Conservation (phyloP, 92 coral and sea anemone species). For the Epizoanthus scotinus region DNA sequence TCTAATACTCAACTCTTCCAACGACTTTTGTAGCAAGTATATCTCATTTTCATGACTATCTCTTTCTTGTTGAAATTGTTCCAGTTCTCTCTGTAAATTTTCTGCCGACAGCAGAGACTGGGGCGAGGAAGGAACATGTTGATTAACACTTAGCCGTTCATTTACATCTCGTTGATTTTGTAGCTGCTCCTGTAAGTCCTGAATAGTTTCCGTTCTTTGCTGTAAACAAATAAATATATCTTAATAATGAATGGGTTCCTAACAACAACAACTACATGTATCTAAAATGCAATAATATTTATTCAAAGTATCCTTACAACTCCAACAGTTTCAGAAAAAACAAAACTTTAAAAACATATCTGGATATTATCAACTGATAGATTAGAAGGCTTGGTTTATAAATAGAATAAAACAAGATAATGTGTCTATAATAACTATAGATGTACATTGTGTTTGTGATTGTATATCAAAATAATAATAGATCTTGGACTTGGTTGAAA, state of each 20-base stretch:
- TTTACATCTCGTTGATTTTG: conserved; percentile 50
- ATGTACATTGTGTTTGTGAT: no score
- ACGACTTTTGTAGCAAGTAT: conserved; percentile 76
- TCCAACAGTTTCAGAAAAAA: no score
- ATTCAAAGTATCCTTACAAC: no score
- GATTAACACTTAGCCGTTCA: conserved; percentile 43
- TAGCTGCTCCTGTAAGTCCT: conserved; percentile 77
- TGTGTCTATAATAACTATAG: no score
- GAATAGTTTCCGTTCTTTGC: conserved; percentile 82
- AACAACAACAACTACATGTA: no score
- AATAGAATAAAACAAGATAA: no score
- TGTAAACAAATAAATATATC: conserved; percentile 10
- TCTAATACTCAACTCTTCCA: conserved; percentile 79
- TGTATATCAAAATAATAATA: no score
- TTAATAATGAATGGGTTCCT: no score
- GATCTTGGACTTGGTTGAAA: no score
- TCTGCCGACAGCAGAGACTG: conserved; percentile 56
- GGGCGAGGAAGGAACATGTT: conserved; percentile 48
- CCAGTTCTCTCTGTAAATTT: conserved; percentile 74
- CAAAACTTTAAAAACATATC: no score
- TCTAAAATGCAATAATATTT: not conserved
- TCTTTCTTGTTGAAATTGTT: conserved; percentile 67
- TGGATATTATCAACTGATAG: no score
- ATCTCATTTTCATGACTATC: conserved; percentile 86
- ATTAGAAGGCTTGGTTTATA: no score